Base-by-base conservation (phyloP, 2,797 vertebrate genomes). In the Limnodromus scolopaceus region DNA sequence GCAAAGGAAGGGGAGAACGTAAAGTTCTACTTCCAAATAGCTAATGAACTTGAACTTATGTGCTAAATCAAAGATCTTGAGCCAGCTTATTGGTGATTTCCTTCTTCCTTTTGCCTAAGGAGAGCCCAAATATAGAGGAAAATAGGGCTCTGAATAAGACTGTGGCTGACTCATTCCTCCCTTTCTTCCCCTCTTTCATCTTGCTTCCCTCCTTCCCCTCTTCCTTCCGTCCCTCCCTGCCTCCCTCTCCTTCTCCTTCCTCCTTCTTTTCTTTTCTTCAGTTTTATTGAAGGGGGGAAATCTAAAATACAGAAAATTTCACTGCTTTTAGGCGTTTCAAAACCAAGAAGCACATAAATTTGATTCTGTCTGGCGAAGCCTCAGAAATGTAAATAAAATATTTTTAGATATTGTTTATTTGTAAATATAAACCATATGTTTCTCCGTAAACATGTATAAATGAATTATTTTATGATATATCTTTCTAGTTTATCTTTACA, bases 1-100 rank as follows among this genome's bases (percentile, higher is more conserved):
- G 12, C 13, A 58, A 41, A 72, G 24, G n/a, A 76, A 68, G 6
- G 27, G 25, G 5, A 71, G n/a, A 63, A 71, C 6, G 10, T 54
- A 53, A 75, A 79, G 11, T 2, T 88, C 16, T 58, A 3, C 20
- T 57, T 68, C 45, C 68, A 86, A 71, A 70, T 3, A 65, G 4
- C 1, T 16, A 72, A 36, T 45, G 3, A 57, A 30, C 16, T 66
- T 20, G 25, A 66, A 13, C 9, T 38, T 30, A 48, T 0, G 0
- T 32, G 4, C 4, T 5, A 78, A 45, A 71, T 74, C 39, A 41
- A 57, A 74, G 34, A 36, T 49, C 14, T 45, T 46, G 25, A 68
- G 15, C 5, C 27, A 80, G 7, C 20, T 69, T 60, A 43, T 27
- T 64, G 9, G 22, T 39, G 28, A 38, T 88, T 60, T 79, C 13